Base-by-base conservation (phyloP, 2,113 vertebrate species). In the Nothobranchius furzeri region DNA sequence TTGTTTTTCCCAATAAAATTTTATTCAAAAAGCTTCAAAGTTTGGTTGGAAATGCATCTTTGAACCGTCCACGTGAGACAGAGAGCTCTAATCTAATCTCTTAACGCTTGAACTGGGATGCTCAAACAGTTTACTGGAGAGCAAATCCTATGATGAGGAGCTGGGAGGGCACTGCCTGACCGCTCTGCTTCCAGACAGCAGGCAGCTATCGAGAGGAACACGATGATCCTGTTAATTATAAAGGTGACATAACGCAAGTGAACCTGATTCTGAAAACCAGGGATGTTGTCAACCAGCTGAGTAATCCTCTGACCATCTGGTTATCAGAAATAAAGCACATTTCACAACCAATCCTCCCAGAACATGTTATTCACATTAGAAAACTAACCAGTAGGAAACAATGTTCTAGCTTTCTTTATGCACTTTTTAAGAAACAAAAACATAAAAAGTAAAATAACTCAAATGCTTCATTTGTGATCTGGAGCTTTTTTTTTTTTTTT, bases 221-320 rank as follows among this genome's bases (percentile, higher is more conserved):
- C 52, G 71, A 78, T 86, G 89, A 88, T 82, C 86, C 75, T 62
- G 71, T 73, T 88, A 73, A 87, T 87, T 76, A 88, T 81, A 84
- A 84, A 83, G 76, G 77, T 88, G 89, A 86, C 85, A 80, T 76
- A 40, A 40, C 9, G 37, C 37, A 84, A 85, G 71, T 81, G 73
- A 76, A 85, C 79, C 76, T 85, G 81, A 79, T 70, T 83, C 79
- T 59, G 68, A 68, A 77, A 71, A 65, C 63, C 78, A 24, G 55
- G 57, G 76, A 75, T 72, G 60, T 64, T 77, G 57, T 82, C 68
- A 80, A 52, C 47, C 2, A 45, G 54, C 66, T 73, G 62, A 71
- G 67, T 81, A 75, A 83, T 85, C 57, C 66, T 81, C 63, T 20
- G 66, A 78, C 56, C 59, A 60, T 69, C 71, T 76, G 57, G 35